Percentiles rank a stretch among this genome's conserved stretches.
These are phyloP conservation scores for Peromyscus maniculatus DNA, from an alignment of 2,113 vertebrate genomes.

Conservation along the genomic window DNA sequence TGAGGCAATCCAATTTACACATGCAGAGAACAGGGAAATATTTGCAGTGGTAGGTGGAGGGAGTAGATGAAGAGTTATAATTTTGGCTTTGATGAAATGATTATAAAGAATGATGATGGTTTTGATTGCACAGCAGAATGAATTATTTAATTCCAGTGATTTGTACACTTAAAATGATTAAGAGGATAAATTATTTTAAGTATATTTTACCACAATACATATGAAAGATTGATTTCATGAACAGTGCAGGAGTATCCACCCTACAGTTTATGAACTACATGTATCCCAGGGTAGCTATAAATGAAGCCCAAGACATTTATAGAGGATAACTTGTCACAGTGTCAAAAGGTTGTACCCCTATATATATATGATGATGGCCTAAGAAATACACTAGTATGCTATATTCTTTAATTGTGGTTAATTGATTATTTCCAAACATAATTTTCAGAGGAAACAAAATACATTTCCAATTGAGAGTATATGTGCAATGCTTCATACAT, in stretches of 20 bases:
- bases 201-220: background rate
- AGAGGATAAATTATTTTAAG: background rate
- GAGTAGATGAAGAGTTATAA: background rate
- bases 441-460: slow-evolving; percentile 65
- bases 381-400: background rate
- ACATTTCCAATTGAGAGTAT: slow-evolving; percentile 35
- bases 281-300: background rate
- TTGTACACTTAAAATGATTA: background rate
- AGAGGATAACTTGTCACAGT: background rate
- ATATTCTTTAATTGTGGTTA: slow-evolving; percentile 7
- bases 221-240: background rate
- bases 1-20: background rate
- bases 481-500: background rate
- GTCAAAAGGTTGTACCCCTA: background rate
- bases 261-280: background rate
- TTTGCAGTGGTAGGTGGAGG: background rate
- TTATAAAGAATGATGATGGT: background rate
- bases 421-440: slow-evolving; percentile 52
- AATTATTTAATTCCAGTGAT: background rate
- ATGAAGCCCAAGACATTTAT: too few species aligned
- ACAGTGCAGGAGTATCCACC: background rate
- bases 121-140: background rate
- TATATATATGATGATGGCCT: background rate
- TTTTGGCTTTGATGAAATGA: background rate
- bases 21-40: background rate